Conservation (phyloP, 2,888 invertebrate genomes). For the Cataglyphis albicans region DNA sequence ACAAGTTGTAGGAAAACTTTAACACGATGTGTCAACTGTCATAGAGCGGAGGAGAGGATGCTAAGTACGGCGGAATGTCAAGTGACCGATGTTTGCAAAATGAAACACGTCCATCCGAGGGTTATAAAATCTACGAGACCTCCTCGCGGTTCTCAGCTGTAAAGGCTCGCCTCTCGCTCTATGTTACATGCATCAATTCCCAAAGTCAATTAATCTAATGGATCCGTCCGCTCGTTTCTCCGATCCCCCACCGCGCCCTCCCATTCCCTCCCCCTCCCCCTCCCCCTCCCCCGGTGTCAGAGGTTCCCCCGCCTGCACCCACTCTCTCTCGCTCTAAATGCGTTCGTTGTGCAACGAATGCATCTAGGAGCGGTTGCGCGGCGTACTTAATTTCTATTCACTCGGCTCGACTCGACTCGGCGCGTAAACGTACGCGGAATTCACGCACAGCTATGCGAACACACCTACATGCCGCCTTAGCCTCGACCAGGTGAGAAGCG, state of each 20-base stretch:
- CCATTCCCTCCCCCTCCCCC: not conserved
- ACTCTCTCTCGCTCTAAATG: constrained; percentile 47
- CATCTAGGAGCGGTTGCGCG: constrained; percentile 77
- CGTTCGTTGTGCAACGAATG: constrained; percentile 77
- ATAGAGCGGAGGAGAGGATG: not conserved
- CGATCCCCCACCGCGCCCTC: constrained; percentile 25
- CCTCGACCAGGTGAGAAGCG: constrained; percentile 3
- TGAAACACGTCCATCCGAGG: constrained; percentile 29
- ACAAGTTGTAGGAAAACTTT: not conserved
- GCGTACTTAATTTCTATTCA: constrained; percentile 77
- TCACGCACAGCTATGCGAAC: constrained; percentile 20
- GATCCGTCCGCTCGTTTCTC: constrained; percentile 61
- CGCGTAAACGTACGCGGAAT: constrained; percentile 51
- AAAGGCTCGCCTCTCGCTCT: constrained; percentile 27
- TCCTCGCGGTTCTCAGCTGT: constrained; percentile 10
- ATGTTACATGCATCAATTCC: constrained; percentile 58
- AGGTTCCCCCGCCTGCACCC: not conserved
- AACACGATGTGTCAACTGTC: not conserved
- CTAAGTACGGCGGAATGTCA: not conserved
- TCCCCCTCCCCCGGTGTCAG: not conserved
- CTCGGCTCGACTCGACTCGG: constrained; percentile 27
- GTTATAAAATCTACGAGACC: constrained; percentile 34
- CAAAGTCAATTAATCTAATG: constrained; percentile 77
- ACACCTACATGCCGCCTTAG: not conserved
- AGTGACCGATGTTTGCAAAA: constrained; percentile 31